Evolutionary conservation across 2,888 invertebrate species (phyloP).

Genomic region (Halictus ligatus): DNA sequence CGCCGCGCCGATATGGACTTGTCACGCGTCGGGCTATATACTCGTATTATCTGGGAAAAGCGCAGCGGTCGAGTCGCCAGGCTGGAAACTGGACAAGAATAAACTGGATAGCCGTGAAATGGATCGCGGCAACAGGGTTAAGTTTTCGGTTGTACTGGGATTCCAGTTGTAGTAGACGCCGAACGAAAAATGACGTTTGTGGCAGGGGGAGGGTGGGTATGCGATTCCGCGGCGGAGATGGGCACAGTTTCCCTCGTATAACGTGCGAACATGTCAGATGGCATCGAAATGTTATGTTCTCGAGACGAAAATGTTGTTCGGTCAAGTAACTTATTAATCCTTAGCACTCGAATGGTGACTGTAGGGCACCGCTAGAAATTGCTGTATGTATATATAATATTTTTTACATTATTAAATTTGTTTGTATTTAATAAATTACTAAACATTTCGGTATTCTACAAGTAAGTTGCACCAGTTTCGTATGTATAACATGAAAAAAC

Average conservation of each 20-base stretch:
- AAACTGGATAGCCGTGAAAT: slow-evolving; percentile 67
- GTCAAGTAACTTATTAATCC: too few relatives aligned
- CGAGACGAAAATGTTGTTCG: too few relatives aligned
- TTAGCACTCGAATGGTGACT: too few relatives aligned
- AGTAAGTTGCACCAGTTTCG: too few relatives aligned
- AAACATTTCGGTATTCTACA: too few relatives aligned
- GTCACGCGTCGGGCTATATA: slow-evolving; percentile 34
- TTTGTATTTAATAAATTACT: too few relatives aligned
- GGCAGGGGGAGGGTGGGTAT: neutral
- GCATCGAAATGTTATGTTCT: neutral
- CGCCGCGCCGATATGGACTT: slow-evolving; percentile 25
- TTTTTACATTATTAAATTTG: too few relatives aligned
- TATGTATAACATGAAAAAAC: too few relatives aligned
- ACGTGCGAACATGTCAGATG: neutral
- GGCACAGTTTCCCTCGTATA: neutral
- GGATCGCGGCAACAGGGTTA: slow-evolving; percentile 68
- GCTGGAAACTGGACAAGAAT: slow-evolving; percentile 60
- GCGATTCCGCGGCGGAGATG: neutral
- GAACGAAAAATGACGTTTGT: slow-evolving; percentile 17
- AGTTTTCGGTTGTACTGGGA: slow-evolving; percentile 62
- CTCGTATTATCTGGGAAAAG: slow-evolving; percentile 58
- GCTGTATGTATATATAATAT: too few relatives aligned
- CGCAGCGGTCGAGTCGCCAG: slow-evolving; percentile 45
- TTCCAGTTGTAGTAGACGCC: slow-evolving; percentile 36
- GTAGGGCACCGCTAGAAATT: too few relatives aligned